phyloP scores from a whole-genome alignment of 1,140 invertebrate genomes.

The Meloidogyne floridensis region DNA sequence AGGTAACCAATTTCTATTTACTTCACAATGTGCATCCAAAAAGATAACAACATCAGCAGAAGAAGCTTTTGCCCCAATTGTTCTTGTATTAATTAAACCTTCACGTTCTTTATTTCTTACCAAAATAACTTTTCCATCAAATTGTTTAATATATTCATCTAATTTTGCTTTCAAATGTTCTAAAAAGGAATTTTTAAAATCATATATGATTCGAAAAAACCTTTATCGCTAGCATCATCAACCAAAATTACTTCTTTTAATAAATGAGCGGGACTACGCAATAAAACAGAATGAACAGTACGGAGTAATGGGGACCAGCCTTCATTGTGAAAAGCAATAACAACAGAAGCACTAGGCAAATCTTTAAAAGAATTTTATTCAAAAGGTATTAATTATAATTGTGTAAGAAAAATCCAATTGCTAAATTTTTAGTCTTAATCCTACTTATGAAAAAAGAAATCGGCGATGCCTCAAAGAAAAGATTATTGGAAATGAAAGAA shows the following conservation, averaged over 20 bases:
- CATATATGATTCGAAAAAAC: conserved; percentile 66
- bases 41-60: conserved; percentile 95
- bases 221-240: conserved; percentile 95
- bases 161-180: conserved; percentile 84
- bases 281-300: conserved; percentile 93
- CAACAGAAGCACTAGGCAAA: conserved; percentile 86
- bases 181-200: conserved; percentile 61
- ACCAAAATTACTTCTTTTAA: conserved; percentile 94
- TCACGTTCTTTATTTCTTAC: conserved; percentile 83
- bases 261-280: conserved; percentile 83
- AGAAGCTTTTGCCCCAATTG: conserved; percentile 86
- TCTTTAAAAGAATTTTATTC: conserved; percentile 65
- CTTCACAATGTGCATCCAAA: conserved; percentile 84
- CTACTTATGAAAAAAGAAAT: too few relatives aligned
- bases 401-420: too few relatives aligned
- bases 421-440: too few relatives aligned
- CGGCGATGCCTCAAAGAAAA: too few relatives aligned
- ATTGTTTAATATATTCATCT: conserved; percentile 84
- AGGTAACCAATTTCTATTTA: conserved; percentile 92
- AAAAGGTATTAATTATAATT: too few relatives aligned
- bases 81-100: conserved; percentile 86
- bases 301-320: conserved; percentile 89
- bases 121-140: conserved; percentile 83
- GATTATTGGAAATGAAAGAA: too few relatives aligned
- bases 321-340: conserved; percentile 98